Base-by-base conservation (phyloP, 2,113 vertebrate genomes). In the Fregetta grallaria region DNA sequence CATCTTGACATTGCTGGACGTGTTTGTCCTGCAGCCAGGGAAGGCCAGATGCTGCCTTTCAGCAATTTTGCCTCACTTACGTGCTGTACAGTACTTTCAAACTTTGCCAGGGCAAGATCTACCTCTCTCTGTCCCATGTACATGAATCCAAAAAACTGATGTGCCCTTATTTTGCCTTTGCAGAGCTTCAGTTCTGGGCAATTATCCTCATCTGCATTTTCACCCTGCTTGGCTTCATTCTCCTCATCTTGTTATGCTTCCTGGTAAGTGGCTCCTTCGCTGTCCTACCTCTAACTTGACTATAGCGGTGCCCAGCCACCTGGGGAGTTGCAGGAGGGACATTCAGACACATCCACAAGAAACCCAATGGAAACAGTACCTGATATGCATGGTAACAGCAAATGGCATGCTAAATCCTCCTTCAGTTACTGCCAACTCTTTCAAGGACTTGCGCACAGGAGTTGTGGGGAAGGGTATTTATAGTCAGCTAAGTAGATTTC, bases 191-290 rank as follows among this genome's bases (percentile, higher is more conserved):
- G 61, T 98, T 87, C 84, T 98, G 98, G 98, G 97, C 96, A 59
- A 97, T 98, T 86, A 98, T 98, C 92, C 96, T 98, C 79, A 98
- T 98, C 61, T 97, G 98, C 25, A n/a, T 98, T 66, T 97, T 93
- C 3, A 71, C 67, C 50, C 94, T 98, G n/a, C 59, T 98, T 58
- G 92, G 89, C 11, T 96, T 98, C 49, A 25, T 98, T 44, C 71
- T 95, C 6, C 94, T 97, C 49, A 86, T 98, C 78, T 23, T 97
- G 34, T 26, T 97, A 17, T 97, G 96, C 67, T 98, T 97, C 81
- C 68, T 98, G 98, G 98, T 98, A 93, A 97, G 98, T 97, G 38
- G 17, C 36, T 22, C 61, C 68, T 90, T 26, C 29, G 50, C 83
- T 87, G 56, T 52, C 72, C 56, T 40, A 19, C 36, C 50, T 65